Conservation (phyloP, 2,113 vertebrate species). For the Lynx canadensis region DNA sequence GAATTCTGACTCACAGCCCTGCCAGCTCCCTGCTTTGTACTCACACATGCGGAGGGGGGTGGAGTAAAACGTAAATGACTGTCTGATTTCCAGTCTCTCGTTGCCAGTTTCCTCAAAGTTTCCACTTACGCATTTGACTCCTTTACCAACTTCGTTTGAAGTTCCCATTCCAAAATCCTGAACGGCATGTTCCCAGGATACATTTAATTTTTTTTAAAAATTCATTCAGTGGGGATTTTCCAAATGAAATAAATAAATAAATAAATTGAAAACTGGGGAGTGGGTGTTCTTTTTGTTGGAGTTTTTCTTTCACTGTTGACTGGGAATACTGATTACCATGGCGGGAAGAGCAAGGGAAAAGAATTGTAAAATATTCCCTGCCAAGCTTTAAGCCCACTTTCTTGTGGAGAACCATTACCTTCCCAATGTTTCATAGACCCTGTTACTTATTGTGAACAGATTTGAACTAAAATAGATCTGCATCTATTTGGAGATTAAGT, state of each 20-base stretch:
- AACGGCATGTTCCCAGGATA: slow-evolving; percentile 90
- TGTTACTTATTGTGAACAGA: slow-evolving; percentile 30
- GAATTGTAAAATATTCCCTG: not conserved
- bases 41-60: slow-evolving; percentile 91
- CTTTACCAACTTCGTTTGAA: slow-evolving; percentile 86
- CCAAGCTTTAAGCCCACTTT: not conserved
- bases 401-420: not conserved
- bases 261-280: slow-evolving; percentile 65
- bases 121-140: slow-evolving; percentile 96
- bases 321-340: not conserved
- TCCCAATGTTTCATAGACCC: not conserved
- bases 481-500: slow-evolving; percentile 42
- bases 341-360: not conserved
- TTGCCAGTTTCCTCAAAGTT: slow-evolving; percentile 96
- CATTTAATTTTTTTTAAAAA: slow-evolving; percentile 82
- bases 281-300: not conserved
- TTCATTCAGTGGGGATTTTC: slow-evolving; percentile 85
- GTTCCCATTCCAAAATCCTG: slow-evolving; percentile 88
- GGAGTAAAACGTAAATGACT: slow-evolving; percentile 89
- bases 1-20: slow-evolving; percentile 89
- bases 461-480: slow-evolving; percentile 34
- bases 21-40: slow-evolving; percentile 92
- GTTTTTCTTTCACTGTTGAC: not conserved
- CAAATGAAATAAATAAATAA: slow-evolving; percentile 68
- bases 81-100: slow-evolving; percentile 92